Percentiles rank a stretch among this genome's conserved stretches.
These are phyloP conservation scores for Scalopus aquaticus DNA, from an alignment of 2,113 vertebrate species.

Conservation along the genomic window DNA sequence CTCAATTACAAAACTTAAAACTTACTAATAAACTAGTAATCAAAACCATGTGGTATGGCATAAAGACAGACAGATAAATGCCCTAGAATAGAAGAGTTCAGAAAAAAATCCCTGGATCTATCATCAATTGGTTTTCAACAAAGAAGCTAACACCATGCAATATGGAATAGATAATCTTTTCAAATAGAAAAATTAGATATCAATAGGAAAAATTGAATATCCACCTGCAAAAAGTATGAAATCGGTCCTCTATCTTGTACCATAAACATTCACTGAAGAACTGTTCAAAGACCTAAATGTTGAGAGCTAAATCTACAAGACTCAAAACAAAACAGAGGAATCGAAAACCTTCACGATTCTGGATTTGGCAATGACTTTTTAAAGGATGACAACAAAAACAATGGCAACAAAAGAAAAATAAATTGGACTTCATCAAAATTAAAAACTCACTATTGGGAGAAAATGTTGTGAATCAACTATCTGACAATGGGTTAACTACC, in stretches of 20 bases:
- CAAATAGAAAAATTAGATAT: neutral
- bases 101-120: neutral
- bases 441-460: neutral
- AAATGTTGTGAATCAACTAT: neutral
- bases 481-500: neutral
- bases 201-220: neutral
- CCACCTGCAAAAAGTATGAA: neutral
- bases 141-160: neutral
- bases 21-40: neutral
- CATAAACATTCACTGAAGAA: neutral
- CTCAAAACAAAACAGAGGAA: neutral
- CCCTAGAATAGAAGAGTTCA: neutral
- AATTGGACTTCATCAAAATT: neutral
- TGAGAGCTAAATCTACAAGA: neutral
- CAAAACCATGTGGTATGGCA: neutral
- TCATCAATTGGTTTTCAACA: neutral
- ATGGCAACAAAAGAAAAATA: neutral
- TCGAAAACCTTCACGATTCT: neutral
- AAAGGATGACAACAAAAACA: neutral
- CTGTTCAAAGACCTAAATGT: neutral
- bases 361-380: neutral
- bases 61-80: neutral
- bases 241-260: neutral
- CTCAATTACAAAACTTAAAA: neutral
- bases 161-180: neutral